Evolutionary conservation across 2,797 vertebrate species (phyloP), one percentile per base, ranked within the genome.

Genomic region (Pipistrellus kuhlii): DNA sequence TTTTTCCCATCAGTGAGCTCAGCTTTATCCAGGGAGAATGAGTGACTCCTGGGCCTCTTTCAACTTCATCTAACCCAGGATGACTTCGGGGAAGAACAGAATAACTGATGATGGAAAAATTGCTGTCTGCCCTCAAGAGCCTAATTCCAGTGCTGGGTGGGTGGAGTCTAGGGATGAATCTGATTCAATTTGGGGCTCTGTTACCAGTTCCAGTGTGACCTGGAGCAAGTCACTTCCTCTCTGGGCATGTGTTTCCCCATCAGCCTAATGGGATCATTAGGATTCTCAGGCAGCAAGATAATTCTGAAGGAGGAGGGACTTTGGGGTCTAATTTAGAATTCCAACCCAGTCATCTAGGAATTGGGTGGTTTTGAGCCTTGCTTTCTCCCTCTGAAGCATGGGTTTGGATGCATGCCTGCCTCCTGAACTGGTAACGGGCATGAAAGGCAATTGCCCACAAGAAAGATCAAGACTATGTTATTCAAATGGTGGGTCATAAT

Each of bases 1-100:
- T 38, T 91, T 91, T 90, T 64, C 38, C 83, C 44, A 6, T 17
- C 8, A 64, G 86, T 69, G 76, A 94, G 30, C 81, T 83, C 68
- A 35, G 77, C 59, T 92, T 68, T 94, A 51, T 71, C n/a, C 69
- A 41, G 18, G 27, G 48, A 80, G 64, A 6, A 6, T 41, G 38
- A 85, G 21, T 38, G 75, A 38, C 32, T 92, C 46, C 68, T 62
- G 59, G 73, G 51, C 21, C 44, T 75, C 4, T 62, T 76, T 80
- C 23, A 69, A 38, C 38, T 57, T 41, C 38, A 44, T 73, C 85
- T 41, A 18, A 76, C 62, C n/a, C 82, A 46, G 11, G 68, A 59
- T 90, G 90, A 77, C 59, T 66, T 59, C 1, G 7, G 30, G 55
- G 38, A 46, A n/a, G 75, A 53, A n/a, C n/a, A 13, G 44, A 87